phyloP scores from a whole-genome alignment of 2,797 vertebrate genomes.

The Rhynchotus rufescens region DNA sequence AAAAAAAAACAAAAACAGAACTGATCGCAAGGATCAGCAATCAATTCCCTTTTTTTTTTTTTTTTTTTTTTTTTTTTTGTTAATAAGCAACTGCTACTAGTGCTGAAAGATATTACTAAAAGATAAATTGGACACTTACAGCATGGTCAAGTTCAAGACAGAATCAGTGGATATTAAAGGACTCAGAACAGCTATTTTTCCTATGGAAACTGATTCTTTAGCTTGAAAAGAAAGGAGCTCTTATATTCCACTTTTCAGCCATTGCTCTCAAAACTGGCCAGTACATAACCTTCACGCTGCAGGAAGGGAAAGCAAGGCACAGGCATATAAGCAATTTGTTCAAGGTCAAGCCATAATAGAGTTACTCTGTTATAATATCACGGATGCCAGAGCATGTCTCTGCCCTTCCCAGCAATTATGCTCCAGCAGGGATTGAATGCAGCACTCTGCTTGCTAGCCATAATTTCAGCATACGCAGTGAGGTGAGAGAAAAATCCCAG shows the following conservation, averaged over 20 bases:
- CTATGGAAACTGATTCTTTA: not conserved
- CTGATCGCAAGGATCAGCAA: not conserved
- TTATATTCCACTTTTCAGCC: not conserved
- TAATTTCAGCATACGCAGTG: rapidly evolving
- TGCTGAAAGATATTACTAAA: not conserved
- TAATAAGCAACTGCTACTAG: not conserved
- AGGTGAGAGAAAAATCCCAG: not conserved
- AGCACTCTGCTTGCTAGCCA: not conserved
- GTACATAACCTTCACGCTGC: not conserved
- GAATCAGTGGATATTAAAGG: not conserved
- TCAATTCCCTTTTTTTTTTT: not conserved
- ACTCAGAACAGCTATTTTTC: not conserved
- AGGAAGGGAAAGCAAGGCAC: not conserved
- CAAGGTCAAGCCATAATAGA: not conserved
- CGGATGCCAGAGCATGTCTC: not conserved
- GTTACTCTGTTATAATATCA: not conserved
- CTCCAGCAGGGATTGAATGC: not conserved
- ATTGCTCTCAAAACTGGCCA: not conserved
- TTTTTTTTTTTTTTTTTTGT: not conserved
- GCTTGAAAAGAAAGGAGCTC: not conserved
- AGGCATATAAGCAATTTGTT: not conserved
- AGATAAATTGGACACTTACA: not conserved
- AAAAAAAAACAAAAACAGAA: no score
- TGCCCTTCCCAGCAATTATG: not conserved
- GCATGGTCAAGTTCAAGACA: not conserved